A percentile compares a stretch with the other conserved stretches of the same genome.
phyloP scores from a whole-genome alignment of 2,797 vertebrate species.

The Aselliscus stoliczkanus region DNA sequence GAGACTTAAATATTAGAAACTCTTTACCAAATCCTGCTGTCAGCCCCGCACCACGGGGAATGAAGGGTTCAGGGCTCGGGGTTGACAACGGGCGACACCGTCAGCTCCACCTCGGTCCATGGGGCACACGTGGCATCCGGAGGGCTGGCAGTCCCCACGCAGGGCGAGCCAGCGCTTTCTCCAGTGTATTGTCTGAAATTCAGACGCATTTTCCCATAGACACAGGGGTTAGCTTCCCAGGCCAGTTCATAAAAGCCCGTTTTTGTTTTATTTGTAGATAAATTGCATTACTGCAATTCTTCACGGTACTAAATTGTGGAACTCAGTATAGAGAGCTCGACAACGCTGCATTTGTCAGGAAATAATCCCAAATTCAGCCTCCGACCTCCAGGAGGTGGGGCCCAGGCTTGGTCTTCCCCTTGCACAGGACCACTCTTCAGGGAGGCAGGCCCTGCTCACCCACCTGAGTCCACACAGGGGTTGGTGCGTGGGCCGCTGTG shows the following conservation, averaged over 20 bases:
- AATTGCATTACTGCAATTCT: not conserved
- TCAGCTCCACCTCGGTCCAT: not conserved
- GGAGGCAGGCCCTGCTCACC: accelerated
- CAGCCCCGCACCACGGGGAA: accelerated
- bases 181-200: not conserved
- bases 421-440: not conserved
- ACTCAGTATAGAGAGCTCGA: not conserved
- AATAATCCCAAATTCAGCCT: not conserved
- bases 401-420: not conserved
- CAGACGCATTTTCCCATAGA: constrained; percentile 14
- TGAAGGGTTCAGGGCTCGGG: accelerated
- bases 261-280: constrained; percentile 28
- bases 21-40: not conserved
- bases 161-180: not conserved
- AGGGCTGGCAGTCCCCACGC: not conserved
- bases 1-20: not conserved
- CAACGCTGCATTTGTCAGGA: not conserved
- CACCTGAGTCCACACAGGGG: not conserved
- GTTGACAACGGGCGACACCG: accelerated
- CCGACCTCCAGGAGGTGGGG: not conserved
- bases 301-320: not conserved
- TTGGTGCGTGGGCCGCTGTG: accelerated
- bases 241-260: not conserved
- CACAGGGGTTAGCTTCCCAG: constrained; percentile 39
- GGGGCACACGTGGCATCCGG: accelerated